Evolutionary conservation across 37 sponge, comb jelly and placozoan genomes (phyloP).

Genomic region (Ephydatia muelleri): DNA sequence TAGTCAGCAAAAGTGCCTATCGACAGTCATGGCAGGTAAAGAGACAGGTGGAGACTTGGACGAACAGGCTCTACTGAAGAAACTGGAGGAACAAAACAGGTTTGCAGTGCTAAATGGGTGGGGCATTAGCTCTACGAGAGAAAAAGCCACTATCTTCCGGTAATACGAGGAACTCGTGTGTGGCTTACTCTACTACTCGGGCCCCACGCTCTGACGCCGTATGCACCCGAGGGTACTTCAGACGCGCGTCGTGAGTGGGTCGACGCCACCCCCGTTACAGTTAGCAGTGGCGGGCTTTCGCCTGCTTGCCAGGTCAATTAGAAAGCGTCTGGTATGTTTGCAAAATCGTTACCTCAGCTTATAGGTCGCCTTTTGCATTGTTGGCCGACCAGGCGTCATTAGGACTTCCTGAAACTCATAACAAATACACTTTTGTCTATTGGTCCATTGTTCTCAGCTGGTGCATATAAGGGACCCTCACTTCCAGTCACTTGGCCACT

Average conservation of each 20-base stretch:
- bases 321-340: too few relatives aligned
- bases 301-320: too few relatives aligned
- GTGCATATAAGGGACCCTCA: not conserved
- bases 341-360: not conserved
- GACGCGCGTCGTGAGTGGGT: too few relatives aligned
- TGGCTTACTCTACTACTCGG: too few relatives aligned
- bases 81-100: slow-evolving; percentile 75
- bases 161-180: not conserved
- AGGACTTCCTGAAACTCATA: not conserved
- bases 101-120: not conserved
- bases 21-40: not conserved
- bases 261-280: too few relatives aligned
- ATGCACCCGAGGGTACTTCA: too few relatives aligned
- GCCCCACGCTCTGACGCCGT: too few relatives aligned
- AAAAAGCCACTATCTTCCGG: not conserved
- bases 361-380: not conserved
- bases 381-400: not conserved
- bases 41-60: not conserved
- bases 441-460: not conserved
- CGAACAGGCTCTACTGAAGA: slow-evolving; percentile 46
- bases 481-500: not conserved
- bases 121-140: not conserved
- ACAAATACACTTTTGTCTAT: not conserved
- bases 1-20: not conserved
- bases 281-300: too few relatives aligned